These are phyloP conservation scores for Pteromalus puparum DNA, from an alignment of 1,140 invertebrate species.

Conservation along the genomic window DNA sequence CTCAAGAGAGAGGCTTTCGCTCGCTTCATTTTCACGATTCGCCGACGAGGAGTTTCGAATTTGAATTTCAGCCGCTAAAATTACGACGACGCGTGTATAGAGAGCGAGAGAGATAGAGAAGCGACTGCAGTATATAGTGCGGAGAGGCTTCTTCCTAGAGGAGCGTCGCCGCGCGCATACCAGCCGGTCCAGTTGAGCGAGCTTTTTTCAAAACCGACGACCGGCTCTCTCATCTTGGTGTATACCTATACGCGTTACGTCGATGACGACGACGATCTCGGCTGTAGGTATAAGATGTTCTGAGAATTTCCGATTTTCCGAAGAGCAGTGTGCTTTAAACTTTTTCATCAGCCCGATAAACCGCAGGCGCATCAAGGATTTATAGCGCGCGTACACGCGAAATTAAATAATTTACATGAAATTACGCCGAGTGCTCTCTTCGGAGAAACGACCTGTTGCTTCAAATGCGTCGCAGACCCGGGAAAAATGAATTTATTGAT, in stretches of 20 bases:
- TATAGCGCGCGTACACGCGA: background rate
- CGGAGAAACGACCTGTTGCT: background rate
- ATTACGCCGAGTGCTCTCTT: background rate
- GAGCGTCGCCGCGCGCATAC: background rate
- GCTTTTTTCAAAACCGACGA: constrained; percentile 13
- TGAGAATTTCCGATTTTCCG: background rate
- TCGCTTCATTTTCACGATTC: constrained; percentile 36
- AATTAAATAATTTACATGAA: background rate
- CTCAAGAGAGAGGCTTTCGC: constrained; percentile 3
- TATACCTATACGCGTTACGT: background rate
- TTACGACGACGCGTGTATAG: background rate
- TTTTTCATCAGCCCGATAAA: background rate
- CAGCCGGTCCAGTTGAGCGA: constrained; percentile 36
- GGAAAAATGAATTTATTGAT: too few species aligned
- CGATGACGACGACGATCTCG: background rate
- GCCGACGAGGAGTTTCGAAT: background rate
- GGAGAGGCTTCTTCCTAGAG: background rate
- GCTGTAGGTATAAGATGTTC: background rate
- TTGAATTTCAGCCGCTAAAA: background rate
- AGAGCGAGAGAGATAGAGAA: too few species aligned
- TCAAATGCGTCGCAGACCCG: background rate
- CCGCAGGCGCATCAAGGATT: background rate
- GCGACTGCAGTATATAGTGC: too few species aligned
- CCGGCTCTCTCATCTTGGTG: too few species aligned
- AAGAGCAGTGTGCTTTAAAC: background rate